Conservation (phyloP, 2,888 invertebrate species). For the Drosophila algonquin region DNA sequence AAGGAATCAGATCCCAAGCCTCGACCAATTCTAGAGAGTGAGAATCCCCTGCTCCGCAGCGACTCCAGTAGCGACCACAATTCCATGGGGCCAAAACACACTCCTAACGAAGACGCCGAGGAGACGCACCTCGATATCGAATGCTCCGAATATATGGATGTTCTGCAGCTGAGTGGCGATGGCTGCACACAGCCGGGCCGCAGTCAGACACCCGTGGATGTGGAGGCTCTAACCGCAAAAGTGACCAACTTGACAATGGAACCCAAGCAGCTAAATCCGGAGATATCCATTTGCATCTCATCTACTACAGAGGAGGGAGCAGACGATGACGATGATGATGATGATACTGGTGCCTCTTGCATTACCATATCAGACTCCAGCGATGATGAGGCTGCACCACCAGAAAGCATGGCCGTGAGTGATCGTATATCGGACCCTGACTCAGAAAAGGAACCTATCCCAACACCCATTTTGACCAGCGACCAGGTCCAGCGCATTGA, state of each 20-base stretch:
- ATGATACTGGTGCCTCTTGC: constrained; percentile 43
- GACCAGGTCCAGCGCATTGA: constrained; percentile 75
- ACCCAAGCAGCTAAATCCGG: constrained; percentile 22
- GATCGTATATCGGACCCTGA: constrained; percentile 4
- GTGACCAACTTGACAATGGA: constrained; percentile 66
- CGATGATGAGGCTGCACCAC: constrained; percentile 30
- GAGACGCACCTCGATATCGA: constrained; percentile 23
- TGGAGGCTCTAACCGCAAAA: constrained; percentile 65
- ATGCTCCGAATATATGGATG: constrained; percentile 74
- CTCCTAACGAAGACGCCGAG: constrained; percentile 45
- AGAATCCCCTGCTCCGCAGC: background rate
- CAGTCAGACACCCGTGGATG: constrained; percentile 30
- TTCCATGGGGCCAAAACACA: background rate
- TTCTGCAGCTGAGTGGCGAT: constrained; percentile 67
- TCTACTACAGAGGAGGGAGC: constrained; percentile 46
- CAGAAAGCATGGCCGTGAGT: constrained; percentile 54
- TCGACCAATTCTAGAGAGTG: background rate
- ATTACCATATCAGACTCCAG: constrained; percentile 65
- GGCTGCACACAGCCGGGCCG: constrained; percentile 49
- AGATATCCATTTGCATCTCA: constrained; percentile 52
- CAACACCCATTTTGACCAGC: constrained; percentile 38
- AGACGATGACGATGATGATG: constrained; percentile 13
- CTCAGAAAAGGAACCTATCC: constrained; percentile 7
- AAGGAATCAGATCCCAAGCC: constrained; percentile 31
- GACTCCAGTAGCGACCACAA: background rate